These are phyloP conservation scores for Lacanobia wlatinum DNA, from an alignment of 2,888 invertebrate species.

Conservation along the genomic window DNA sequence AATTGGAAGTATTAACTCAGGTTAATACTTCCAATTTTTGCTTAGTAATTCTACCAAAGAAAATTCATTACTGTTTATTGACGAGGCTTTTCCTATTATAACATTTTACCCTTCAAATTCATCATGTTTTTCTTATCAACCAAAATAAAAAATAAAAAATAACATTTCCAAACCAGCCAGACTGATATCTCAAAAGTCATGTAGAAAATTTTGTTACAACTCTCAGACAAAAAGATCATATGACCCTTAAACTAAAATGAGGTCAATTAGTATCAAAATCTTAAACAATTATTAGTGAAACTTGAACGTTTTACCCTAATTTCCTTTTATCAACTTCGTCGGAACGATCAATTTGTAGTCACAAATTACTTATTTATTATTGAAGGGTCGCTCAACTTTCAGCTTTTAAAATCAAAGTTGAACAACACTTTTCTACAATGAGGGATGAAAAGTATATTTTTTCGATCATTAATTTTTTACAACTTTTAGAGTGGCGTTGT, in stretches of 20 bases:
- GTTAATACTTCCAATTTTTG: no score
- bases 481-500: neutral
- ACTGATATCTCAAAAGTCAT: no score
- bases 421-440: neutral
- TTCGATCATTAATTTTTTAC: neutral
- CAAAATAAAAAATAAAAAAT: no score
- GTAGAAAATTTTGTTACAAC: no score
- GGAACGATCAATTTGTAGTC: slow-evolving; percentile 18
- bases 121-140: no score
- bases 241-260: neutral
- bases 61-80: no score
- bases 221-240: neutral
- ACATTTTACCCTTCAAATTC: no score
- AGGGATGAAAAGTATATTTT: neutral
- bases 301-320: slow-evolving; percentile 5
- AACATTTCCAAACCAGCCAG: no score
- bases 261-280: neutral
- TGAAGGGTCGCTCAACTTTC: slow-evolving; percentile 2
- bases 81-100: no score
- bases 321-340: neutral
- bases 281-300: slow-evolving; percentile 6
- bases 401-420: slow-evolving; percentile 10
- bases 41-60: no score
- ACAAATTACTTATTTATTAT: slow-evolving; percentile 13
- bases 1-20: no score